Conservation (phyloP, 2,113 vertebrate species). For the Tylochromis polylepis region DNA sequence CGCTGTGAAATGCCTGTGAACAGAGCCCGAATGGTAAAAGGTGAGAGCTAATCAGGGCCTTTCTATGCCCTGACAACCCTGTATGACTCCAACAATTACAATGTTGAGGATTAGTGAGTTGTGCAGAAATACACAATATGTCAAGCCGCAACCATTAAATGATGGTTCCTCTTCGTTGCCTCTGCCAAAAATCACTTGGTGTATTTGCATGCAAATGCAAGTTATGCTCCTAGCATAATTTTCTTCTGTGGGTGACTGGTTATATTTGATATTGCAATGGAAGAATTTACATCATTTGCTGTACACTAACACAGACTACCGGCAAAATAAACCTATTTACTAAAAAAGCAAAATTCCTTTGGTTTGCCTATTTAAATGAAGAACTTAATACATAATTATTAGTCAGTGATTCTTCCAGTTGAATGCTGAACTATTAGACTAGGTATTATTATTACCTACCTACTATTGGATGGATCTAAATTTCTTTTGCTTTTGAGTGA, state of each 20-base stretch:
- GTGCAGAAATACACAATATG: constrained; percentile 43
- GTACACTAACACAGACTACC: neutral
- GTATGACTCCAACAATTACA: constrained; percentile 47
- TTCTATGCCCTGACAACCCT: constrained; percentile 49
- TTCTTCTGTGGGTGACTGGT: constrained; percentile 5
- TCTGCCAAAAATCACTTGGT: constrained; percentile 34
- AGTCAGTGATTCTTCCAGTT: neutral
- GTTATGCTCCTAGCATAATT: constrained; percentile 15
- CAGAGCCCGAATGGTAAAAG: constrained; percentile 35
- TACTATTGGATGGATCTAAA: too few species aligned
- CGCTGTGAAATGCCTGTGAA: constrained; percentile 19
- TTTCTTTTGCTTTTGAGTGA: neutral
- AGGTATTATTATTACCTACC: too few species aligned
- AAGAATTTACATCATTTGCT: constrained; percentile 6
- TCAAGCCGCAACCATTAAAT: constrained; percentile 57
- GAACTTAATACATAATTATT: neutral
- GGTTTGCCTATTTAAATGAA: neutral
- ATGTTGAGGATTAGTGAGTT: constrained; percentile 49
- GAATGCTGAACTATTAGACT: neutral
- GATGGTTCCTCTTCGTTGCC: constrained; percentile 48
- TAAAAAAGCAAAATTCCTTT: neutral
- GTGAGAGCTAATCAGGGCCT: constrained; percentile 59
- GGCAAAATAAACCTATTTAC: neutral
- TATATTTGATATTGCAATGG: constrained; percentile 4
- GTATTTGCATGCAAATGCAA: constrained; percentile 56